phyloP scores from a whole-genome alignment of 1,140 invertebrate genomes.

The Drosophila melanica region DNA sequence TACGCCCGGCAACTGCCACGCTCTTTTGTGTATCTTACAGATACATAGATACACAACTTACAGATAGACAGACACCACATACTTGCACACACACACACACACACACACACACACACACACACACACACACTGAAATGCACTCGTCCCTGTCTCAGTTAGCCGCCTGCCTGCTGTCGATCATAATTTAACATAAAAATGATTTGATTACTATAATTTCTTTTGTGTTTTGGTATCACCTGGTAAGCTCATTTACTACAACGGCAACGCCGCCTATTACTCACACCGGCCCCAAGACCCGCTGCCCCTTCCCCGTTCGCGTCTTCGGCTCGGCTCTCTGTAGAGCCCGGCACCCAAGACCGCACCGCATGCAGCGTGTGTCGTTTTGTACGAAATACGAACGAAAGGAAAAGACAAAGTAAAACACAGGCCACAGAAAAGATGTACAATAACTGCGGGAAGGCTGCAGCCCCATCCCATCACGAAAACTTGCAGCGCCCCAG shows the following conservation, averaged over 20 bases:
- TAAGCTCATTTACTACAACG: slow-evolving; percentile 82
- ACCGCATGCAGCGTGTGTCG: slow-evolving; percentile 82
- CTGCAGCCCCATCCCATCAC: slow-evolving; percentile 37
- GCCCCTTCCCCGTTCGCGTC: neutral
- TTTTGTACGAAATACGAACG: slow-evolving; percentile 60
- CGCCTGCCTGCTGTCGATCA: slow-evolving; percentile 80
- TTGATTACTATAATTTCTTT: slow-evolving; percentile 83
- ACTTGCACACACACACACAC: too few species aligned
- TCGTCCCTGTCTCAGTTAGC: slow-evolving; percentile 11
- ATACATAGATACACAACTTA: slow-evolving; percentile 40
- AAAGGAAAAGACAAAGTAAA: slow-evolving; percentile 14
- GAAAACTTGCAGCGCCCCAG: slow-evolving; percentile 43
- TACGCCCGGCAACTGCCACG: slow-evolving; percentile 27
- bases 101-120: neutral
- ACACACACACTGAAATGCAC: neutral
- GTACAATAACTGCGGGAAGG: slow-evolving; percentile 73
- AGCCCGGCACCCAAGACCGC: slow-evolving; percentile 52
- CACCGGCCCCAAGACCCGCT: slow-evolving; percentile 49
- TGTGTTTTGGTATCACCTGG: slow-evolving; percentile 83
- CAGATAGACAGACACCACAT: too few species aligned
- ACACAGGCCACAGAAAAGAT: slow-evolving; percentile 40
- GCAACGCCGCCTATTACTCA: slow-evolving; percentile 82
- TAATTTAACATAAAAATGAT: slow-evolving; percentile 83
- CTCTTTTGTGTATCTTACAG: slow-evolving; percentile 37
- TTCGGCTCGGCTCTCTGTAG: slow-evolving; percentile 14